These are phyloP conservation scores for Cryptophagus acutangulus DNA, from an alignment of 2,888 invertebrate genomes.

Conservation along the genomic window DNA sequence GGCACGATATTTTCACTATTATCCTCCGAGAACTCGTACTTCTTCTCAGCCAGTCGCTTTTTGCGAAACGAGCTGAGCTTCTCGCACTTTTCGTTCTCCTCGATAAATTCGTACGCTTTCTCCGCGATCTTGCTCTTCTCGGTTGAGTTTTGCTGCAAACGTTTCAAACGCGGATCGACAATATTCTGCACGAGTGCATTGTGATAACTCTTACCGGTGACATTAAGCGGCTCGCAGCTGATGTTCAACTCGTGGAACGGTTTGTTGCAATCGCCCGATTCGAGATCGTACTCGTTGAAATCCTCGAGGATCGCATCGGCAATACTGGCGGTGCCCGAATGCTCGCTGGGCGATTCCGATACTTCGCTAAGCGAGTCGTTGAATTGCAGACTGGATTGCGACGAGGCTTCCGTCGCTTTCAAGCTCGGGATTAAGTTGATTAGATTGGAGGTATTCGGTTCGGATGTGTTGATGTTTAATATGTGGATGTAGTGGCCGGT, in stretches of 20 bases:
- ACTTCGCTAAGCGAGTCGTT: slow-evolving; percentile 43
- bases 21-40: slow-evolving; percentile 86
- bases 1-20: slow-evolving; percentile 62
- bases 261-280: slow-evolving; percentile 45
- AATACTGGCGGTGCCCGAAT: slow-evolving; percentile 39
- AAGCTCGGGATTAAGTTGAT: slow-evolving; percentile 23
- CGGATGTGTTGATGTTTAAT: slow-evolving; percentile 41
- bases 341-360: slow-evolving; percentile 44
- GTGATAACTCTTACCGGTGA: slow-evolving; percentile 48
- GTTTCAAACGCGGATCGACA: slow-evolving; percentile 45
- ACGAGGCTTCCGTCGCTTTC: slow-evolving; percentile 35
- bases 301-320: slow-evolving; percentile 48
- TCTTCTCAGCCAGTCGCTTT: slow-evolving; percentile 81
- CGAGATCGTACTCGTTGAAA: slow-evolving; percentile 48
- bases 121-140: slow-evolving; percentile 52
- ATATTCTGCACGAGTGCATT: slow-evolving; percentile 46
- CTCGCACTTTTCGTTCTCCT: slow-evolving; percentile 78
- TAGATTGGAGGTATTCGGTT: slow-evolving; percentile 31
- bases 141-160: slow-evolving; percentile 36
- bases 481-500: slow-evolving; percentile 48
- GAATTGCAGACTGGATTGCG: slow-evolving; percentile 25
- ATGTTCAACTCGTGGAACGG: slow-evolving; percentile 49
- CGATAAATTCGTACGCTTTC: slow-evolving; percentile 80
- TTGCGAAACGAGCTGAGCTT: slow-evolving; percentile 83
- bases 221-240: slow-evolving; percentile 48